These are phyloP conservation scores for Tenebrio molitor DNA, from an alignment of 1,140 invertebrate species.

Conservation along the genomic window DNA sequence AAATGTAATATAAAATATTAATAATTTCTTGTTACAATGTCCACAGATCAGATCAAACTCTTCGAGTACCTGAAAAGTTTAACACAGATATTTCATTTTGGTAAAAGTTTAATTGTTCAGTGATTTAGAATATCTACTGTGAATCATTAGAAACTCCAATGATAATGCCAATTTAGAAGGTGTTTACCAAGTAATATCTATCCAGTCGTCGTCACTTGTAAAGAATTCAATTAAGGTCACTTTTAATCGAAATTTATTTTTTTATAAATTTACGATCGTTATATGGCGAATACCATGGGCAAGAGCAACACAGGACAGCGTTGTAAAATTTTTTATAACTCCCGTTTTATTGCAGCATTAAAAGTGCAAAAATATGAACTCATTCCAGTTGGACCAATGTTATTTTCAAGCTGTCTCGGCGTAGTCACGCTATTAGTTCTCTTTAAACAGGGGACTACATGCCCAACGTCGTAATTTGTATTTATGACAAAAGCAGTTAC, in stretches of 20 bases:
- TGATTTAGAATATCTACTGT: no score
- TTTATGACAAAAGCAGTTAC: constrained; percentile 40
- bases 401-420: constrained; percentile 42
- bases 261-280: constrained; percentile 26
- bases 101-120: no score
- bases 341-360: constrained; percentile 43
- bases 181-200: no score
- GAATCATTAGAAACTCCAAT: no score
- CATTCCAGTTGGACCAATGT: constrained; percentile 19
- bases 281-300: neutral
- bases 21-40: no score
- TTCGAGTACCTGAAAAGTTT: no score
- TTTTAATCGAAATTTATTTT: constrained; percentile 40
- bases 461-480: constrained; percentile 36
- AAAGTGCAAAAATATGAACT: constrained; percentile 47
- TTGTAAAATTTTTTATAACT: constrained; percentile 43
- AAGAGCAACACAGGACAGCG: constrained; percentile 2
- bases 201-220: neutral
- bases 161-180: no score
- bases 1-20: no score
- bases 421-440: constrained; percentile 42
- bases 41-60: no score
- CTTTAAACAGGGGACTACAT: constrained; percentile 27
- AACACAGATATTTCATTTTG: no score
- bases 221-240: constrained; percentile 25